Conservation (phyloP, 2,113 vertebrate species). For the Amblyornis subalaris region DNA sequence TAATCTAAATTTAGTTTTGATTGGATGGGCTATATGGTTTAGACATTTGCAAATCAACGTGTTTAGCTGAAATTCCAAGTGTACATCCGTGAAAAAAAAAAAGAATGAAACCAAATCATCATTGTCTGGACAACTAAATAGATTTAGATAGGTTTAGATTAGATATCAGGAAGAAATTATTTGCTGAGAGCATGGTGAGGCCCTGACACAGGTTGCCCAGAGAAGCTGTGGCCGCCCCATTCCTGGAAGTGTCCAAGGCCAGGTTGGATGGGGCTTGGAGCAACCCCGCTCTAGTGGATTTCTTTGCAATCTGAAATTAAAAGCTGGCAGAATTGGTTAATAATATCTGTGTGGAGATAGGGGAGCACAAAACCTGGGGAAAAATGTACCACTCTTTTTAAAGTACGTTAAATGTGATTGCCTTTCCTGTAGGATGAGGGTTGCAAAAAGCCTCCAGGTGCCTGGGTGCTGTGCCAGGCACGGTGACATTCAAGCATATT, state of each 20-base stretch:
- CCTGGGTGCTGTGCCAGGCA: not conserved
- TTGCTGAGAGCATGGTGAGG: not conserved
- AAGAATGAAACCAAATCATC: accelerated
- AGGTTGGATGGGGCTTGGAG: not conserved
- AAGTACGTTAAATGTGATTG: not conserved
- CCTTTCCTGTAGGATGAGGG: not conserved
- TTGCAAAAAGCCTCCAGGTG: slow-evolving; percentile 28
- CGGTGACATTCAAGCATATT: not conserved
- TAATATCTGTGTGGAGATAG: not conserved
- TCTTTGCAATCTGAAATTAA: not conserved
- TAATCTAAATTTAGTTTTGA: not conserved
- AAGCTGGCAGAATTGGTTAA: not conserved
- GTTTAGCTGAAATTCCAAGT: not conserved
- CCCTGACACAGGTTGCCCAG: not conserved
- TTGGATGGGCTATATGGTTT: not conserved
- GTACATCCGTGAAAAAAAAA: not conserved
- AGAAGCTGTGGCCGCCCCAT: not conserved
- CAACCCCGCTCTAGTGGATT: not conserved
- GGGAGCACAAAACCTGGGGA: not conserved
- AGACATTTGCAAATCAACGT: not conserved
- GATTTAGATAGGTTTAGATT: not conserved
- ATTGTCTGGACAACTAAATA: not conserved
- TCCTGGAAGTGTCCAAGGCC: not conserved
- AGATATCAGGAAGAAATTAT: not conserved
- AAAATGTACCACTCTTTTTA: not conserved